Evolutionary conservation across 2,888 invertebrate genomes (phyloP), one percentile per base, ranked within the genome.

Genomic region (Eupithecia dodoneata): DNA sequence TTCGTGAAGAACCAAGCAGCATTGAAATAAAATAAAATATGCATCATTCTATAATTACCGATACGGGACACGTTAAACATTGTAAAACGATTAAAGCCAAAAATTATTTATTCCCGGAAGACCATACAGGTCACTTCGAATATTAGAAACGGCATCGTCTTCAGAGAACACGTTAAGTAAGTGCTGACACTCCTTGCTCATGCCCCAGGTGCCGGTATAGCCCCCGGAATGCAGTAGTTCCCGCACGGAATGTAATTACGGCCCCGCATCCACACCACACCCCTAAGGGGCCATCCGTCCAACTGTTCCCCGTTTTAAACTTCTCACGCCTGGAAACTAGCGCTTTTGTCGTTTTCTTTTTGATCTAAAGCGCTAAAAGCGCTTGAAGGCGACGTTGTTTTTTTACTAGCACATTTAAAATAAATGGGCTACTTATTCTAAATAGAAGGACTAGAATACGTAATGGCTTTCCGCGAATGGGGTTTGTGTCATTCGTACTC

Each of bases 301-400:
- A 80, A 81, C 83, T 78, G 81, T 59, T 85, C 76, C 66, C 70
- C 80, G 76, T 74, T 82, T 82, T 80, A 73, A 78, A 76, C 71
- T 76, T 79, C 73, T 75, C 71, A 79, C 78, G 75, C 44, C 59
- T 15, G 72, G 44, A 67, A 74, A 74, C 69, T 74, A 47, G 18
- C 18, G 66, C 65, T 70, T 78, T 76, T 44, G 74, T 70, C 78
- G 69, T 79, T 79, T 72, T 72, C 74, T 65, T 78, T 74, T 65
- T 72, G 70, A 72, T 78, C 75, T 73, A n/a, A 69, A 69, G n/a
- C 67, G 67, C 45, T 69, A n/a, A 47, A 69, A 69, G 67, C 69
- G 69, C 69, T 47, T 10, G 9, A 18, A 41, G 9, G 30, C 13
- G 13, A 9, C 45, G 5, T 12, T 15, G 7, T 70, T 12, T 70